Evolutionary conservation across 1,140 invertebrate genomes (phyloP), one percentile per base, ranked within the genome.

Genomic region (Nephotettix cincticeps): DNA sequence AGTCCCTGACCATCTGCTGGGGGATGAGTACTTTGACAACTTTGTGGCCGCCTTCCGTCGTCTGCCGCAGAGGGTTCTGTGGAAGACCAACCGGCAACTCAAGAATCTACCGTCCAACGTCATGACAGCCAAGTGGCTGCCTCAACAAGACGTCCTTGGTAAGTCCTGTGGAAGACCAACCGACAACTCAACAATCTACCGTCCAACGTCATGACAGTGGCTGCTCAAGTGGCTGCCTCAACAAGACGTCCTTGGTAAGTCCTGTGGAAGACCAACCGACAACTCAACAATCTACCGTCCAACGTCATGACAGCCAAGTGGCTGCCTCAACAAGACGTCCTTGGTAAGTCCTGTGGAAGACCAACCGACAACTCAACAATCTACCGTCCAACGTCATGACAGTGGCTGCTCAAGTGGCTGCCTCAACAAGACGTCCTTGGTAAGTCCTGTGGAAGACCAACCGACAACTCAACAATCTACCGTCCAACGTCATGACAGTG

Each of bases 241-340:
- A n/a, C n/a, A n/a, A n/a, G n/a, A n/a, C n/a, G n/a, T n/a, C n/a
- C n/a, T n/a, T n/a, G n/a, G n/a, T n/a, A n/a, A 75, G 79, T 86
- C 43, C 74, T 86, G 25, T 88, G 79, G 85, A 87, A 84, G 82
- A 88, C 79, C 85, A 86, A 84, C 76, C 82, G 77, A 64, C 80
- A 70, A 73, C 27, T 56, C 80, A 56, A 0, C 81, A 76, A 27
- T 75, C 79, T n/a, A n/a, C 80, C 27, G 76, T 78, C 66, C 71
- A 9, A 64, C 71, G 11, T 75, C 74, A 0, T 74, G 77, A 64
- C 73, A 78, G 27, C 47, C 78, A 79, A 82, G 72, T 90, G 88
- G 88, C 76, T 88, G 3, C 85, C 87, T 9, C 88, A 90, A 77
- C 81, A 84, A 72, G 84, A 85, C 76, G 80, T 88, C 72, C 79